Percentiles rank a stretch among this genome's conserved stretches.
These are phyloP conservation scores for Eurytoma adleriae DNA, from an alignment of 2,888 invertebrate species.

Conservation along the genomic window DNA sequence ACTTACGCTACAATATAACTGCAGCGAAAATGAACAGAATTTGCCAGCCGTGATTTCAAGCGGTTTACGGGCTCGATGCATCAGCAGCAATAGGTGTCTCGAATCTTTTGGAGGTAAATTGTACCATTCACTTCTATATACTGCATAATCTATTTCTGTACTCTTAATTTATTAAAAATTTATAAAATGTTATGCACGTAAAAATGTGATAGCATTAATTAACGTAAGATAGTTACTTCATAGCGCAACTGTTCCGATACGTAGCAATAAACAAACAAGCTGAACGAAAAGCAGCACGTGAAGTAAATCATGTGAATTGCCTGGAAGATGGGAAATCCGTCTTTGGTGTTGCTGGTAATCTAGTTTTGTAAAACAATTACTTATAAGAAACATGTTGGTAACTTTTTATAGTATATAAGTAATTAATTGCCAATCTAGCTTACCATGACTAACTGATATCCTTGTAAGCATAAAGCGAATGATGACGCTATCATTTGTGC, in stretches of 20 bases:
- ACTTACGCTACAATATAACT: conserved; percentile 64
- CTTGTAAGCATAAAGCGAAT: conserved; percentile 52
- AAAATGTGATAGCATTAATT: not conserved
- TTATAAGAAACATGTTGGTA: too few species aligned
- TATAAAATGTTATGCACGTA: not conserved
- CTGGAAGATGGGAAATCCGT: conserved; percentile 43
- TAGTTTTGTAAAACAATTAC: conserved; percentile 2
- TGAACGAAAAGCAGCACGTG: conserved; percentile 49
- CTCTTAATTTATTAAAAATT: conserved; percentile 58
- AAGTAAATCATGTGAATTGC: conserved; percentile 56
- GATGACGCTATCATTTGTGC: conserved; percentile 45
- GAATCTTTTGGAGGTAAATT: conserved; percentile 58
- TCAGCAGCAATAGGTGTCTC: conserved; percentile 60
- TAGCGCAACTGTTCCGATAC: conserved; percentile 52
- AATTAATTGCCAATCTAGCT: not conserved
- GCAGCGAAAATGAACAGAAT: conserved; percentile 63
- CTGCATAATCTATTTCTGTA: conserved; percentile 58
- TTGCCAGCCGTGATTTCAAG: conserved; percentile 66
- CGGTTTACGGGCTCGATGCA: conserved; percentile 60
- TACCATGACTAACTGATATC: conserved; percentile 52
- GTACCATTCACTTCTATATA: conserved; percentile 64
- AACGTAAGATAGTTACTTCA: conserved; percentile 44
- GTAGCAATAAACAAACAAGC: conserved; percentile 56
- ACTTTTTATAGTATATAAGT: too few species aligned
- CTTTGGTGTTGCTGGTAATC: conserved; percentile 37